These are phyloP conservation scores for Diorhabda carinulata DNA, from an alignment of 1,140 invertebrate species.

Conservation along the genomic window DNA sequence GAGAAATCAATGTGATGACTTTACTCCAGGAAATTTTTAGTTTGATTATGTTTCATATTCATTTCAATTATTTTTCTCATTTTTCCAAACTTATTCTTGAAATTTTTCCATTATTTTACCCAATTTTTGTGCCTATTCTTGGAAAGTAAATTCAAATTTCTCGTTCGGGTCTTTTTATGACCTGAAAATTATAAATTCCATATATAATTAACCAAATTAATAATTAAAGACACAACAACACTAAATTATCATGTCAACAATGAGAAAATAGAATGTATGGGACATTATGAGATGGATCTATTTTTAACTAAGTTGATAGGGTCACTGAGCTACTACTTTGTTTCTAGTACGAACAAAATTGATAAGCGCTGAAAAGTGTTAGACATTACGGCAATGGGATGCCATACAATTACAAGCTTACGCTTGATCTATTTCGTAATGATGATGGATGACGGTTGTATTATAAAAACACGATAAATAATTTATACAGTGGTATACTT, in stretches of 20 bases:
- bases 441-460: neutral
- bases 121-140: too few relatives aligned
- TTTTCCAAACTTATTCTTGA: too few relatives aligned
- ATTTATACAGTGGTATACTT: neutral
- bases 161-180: too few relatives aligned
- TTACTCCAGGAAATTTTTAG: too few relatives aligned
- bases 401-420: neutral
- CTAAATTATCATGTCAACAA: neutral
- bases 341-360: neutral
- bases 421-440: neutral
- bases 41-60: too few relatives aligned
- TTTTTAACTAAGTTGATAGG: conserved; percentile 2
- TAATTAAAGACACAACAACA: too few relatives aligned
- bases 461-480: neutral
- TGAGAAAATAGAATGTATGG: neutral
- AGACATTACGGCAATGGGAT: neutral
- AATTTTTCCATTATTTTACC: too few relatives aligned
- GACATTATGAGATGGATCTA: neutral
- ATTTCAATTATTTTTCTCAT: too few relatives aligned
- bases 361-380: neutral
- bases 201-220: too few relatives aligned
- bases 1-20: too few relatives aligned
- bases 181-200: too few relatives aligned
- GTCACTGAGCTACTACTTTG: conserved; percentile 1
- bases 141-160: too few relatives aligned